Evolutionary conservation across 1,140 invertebrate genomes (phyloP).

Genomic region (Drosophila punjabiensis): DNA sequence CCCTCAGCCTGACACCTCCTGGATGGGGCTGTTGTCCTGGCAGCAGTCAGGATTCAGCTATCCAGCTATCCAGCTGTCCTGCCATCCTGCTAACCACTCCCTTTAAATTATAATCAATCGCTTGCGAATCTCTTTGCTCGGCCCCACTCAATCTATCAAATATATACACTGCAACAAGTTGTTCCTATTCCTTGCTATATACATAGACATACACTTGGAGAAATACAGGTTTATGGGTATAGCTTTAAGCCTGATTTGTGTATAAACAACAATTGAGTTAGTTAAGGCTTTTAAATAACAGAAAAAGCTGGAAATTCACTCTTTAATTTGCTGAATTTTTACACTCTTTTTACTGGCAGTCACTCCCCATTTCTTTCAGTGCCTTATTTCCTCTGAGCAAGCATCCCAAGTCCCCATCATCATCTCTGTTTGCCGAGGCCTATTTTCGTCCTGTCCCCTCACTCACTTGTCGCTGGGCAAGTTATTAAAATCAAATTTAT

Average conservation of each 20-base stretch:
- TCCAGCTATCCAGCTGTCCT: neutral
- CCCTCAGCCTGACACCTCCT: neutral
- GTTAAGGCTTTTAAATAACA: neutral
- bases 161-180: constrained; percentile 23
- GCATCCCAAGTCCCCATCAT: constrained; percentile 1
- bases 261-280: neutral
- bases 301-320: no score
- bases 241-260: neutral
- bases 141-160: constrained; percentile 29
- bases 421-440: constrained; percentile 27
- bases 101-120: constrained; percentile 36
- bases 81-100: neutral
- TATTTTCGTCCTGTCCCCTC: constrained; percentile 20
- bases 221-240: neutral
- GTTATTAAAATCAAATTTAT: constrained; percentile 77
- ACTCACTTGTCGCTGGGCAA: constrained; percentile 27
- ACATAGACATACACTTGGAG: neutral
- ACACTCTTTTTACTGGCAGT: no score
- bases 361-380: neutral
- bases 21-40: constrained; percentile 7
- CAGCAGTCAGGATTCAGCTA: neutral
- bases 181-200: neutral
- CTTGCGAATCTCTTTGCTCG: constrained; percentile 19
- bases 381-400: neutral
- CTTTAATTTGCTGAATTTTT: neutral